Percentiles rank a stretch among this genome's conserved stretches.
Evolutionary conservation across 2,113 vertebrate species (phyloP).

Genomic region (Seriola aureovittata): DNA sequence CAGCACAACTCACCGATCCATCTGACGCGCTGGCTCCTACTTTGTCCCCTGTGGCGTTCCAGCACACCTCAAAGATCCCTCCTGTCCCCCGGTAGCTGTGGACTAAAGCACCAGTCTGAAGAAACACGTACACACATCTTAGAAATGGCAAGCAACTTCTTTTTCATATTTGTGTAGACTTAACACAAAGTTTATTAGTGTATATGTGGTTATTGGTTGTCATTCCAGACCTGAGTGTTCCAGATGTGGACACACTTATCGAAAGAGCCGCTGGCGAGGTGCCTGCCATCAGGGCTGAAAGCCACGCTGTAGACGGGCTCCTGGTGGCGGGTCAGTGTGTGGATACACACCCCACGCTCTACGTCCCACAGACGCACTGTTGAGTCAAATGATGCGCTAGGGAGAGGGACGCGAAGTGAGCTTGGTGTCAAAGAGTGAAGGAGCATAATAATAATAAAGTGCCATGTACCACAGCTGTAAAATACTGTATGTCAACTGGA

Average conservation of each 20-base stretch:
- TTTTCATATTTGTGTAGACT: background rate
- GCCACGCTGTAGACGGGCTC: constrained; percentile 99
- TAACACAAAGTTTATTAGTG: background rate
- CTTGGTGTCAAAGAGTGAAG: background rate
- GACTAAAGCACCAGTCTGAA: constrained; percentile 97
- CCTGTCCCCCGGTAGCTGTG: constrained; percentile 99
- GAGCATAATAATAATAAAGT: background rate
- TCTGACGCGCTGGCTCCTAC: constrained; percentile 99
- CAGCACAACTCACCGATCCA: constrained; percentile 95
- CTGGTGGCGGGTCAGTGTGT: constrained; percentile 98
- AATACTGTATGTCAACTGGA: background rate
- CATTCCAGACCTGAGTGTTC: constrained; percentile 95
- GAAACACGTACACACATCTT: constrained; percentile 2
- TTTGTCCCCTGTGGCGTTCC: constrained; percentile 99
- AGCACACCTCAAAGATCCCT: constrained; percentile 99
- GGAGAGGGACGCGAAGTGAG: background rate
- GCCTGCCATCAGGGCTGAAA: constrained; percentile 98
- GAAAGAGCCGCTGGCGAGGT: constrained; percentile 98
- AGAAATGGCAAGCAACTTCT: background rate
- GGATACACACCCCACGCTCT: constrained; percentile 98
- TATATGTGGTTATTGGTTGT: background rate
- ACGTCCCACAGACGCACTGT: constrained; percentile 99
- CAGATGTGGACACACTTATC: constrained; percentile 99
- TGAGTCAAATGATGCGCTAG: constrained; percentile 98
- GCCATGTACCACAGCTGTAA: background rate